These are phyloP conservation scores for Papio anubis DNA, from an alignment of 2,113 vertebrate species.

Conservation along the genomic window DNA sequence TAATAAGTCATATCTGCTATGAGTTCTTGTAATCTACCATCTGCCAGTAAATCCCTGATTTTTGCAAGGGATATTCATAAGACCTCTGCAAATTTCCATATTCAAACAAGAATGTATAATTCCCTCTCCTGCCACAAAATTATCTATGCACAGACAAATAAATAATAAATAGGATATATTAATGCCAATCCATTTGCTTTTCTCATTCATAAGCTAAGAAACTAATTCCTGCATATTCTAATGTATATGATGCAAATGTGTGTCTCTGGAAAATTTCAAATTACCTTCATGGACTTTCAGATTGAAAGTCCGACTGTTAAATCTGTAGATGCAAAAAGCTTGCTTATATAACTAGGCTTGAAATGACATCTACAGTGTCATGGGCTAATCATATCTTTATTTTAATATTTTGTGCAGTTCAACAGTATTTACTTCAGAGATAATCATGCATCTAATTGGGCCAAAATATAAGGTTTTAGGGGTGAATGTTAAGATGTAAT, in stretches of 20 bases:
- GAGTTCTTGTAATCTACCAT: not conserved
- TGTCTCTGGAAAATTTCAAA: not conserved
- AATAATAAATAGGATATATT: no score
- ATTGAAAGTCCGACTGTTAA: not conserved
- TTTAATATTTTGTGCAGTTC: not conserved
- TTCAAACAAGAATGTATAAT: not conserved
- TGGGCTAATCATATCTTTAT: not conserved
- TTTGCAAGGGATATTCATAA: not conserved
- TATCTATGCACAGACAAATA: not conserved
- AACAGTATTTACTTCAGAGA: not conserved
- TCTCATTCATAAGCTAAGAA: not conserved
- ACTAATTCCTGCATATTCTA: not conserved
- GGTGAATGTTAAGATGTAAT: not conserved
- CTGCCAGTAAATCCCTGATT: not conserved
- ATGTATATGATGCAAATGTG: not conserved
- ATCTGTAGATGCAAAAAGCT: not conserved
- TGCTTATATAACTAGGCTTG: not conserved
- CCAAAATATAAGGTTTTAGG: not conserved
- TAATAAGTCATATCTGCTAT: not conserved
- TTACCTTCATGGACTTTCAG: not conserved
- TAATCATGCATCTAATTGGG: not conserved
- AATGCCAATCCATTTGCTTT: not conserved
- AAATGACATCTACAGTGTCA: not conserved
- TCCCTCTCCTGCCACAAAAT: not conserved
- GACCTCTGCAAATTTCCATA: not conserved